Base-by-base conservation (phyloP, 2,113 vertebrate species). In the Oxyura jamaicensis region DNA sequence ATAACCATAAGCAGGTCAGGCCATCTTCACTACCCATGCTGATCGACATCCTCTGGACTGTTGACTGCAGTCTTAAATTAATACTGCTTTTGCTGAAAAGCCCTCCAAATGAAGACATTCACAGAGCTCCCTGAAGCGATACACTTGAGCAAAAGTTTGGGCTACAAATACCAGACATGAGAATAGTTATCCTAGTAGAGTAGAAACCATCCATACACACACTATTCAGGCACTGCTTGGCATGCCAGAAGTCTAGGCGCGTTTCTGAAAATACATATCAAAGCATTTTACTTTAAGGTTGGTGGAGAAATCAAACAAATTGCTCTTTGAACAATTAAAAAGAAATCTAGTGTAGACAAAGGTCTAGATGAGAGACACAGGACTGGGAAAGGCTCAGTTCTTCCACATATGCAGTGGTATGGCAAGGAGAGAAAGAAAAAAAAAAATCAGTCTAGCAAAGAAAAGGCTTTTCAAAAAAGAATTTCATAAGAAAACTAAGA, bases 121-220 rank as follows among this genome's bases (percentile, higher is more conserved):
- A 56, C 18, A 76, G 46, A 6, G 5, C 8, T 85, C 22, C 39
- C 48, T 19, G 23, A 59, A 71, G 53, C 2, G 4, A 60, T 28
- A 46, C 1, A 62, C n/a, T 41, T 46, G 21, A 42, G n/a, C 3
- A 42, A 59, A 52, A 7, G 42, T 85, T 33, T 39, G 16, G 22
- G 33, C 39, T 29, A 46, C 33, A 71, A 52, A 55, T 28, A 62
- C 21, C 0, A 0, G 23, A 42, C 31, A 65, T 31, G 42, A 69
- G 21, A 83, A 77, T 2, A 77, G 31, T 23, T 85, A 50, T 10
- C 17, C n/a, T 21, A 79, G 20, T 12, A 41, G 19, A 71, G 39
- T 1, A 71, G 29, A 78, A 89, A 72, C 15, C 31, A 80, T 39
- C 41, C 46, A 50, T 4, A 36, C 6, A 73, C n/a, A 80, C 89